Percentiles rank a stretch among this genome's conserved stretches.
These are phyloP conservation scores for Reticulitermes lucifugus DNA, from an alignment of 2,888 invertebrate genomes.

Conservation along the genomic window DNA sequence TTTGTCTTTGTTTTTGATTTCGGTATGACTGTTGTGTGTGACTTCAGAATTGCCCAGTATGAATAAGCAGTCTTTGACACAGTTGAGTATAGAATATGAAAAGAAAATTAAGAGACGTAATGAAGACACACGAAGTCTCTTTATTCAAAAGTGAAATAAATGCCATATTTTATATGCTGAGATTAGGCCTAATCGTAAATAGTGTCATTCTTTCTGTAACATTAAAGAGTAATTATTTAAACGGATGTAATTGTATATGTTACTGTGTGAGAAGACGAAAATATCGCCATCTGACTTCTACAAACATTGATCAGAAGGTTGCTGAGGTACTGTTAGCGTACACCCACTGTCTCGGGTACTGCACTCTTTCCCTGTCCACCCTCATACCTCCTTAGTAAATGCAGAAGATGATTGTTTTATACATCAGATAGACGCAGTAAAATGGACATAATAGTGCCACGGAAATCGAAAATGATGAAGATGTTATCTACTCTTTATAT, in stretches of 20 bases:
- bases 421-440: background rate
- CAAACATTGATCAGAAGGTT: background rate
- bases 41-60: background rate
- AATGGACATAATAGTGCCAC: background rate
- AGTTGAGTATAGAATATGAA: background rate
- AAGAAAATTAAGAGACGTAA: background rate
- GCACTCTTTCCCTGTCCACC: background rate
- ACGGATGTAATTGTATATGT: background rate
- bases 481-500: slow-evolving; percentile 3
- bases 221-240: background rate
- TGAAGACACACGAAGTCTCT: background rate
- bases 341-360: background rate
- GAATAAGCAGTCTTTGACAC: background rate
- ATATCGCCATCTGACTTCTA: background rate
- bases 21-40: background rate
- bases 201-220: background rate
- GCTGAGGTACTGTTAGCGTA: background rate
- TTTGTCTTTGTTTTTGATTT: background rate
- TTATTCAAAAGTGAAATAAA: background rate
- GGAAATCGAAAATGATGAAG: background rate
- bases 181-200: slow-evolving; percentile 11
- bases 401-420: background rate
- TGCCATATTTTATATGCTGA: slow-evolving; percentile 5
- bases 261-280: background rate
- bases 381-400: background rate